Conservation (phyloP, 2,113 vertebrate genomes). For the Lichenostomus cassidix region DNA sequence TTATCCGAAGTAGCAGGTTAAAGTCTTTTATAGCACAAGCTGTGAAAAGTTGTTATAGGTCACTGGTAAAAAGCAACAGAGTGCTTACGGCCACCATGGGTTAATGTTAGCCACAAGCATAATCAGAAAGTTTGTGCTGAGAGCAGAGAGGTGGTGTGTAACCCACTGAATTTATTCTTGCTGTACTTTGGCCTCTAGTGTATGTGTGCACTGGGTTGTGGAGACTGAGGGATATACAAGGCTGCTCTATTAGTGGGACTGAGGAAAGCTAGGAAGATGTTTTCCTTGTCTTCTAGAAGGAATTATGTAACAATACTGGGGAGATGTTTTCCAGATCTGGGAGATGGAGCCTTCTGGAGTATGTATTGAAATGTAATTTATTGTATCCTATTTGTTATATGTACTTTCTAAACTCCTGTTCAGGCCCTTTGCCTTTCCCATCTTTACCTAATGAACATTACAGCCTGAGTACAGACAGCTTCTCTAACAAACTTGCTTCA, state of each 20-base stretch:
- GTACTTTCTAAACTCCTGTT: background rate
- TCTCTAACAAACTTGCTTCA: background rate
- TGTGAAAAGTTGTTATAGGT: conserved; percentile 1
- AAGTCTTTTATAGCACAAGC: background rate
- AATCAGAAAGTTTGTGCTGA: background rate
- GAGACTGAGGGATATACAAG: background rate
- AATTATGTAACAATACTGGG: background rate
- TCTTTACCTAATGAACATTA: background rate
- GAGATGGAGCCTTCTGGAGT: background rate
- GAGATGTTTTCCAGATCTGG: background rate
- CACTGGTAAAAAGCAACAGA: conserved; percentile 13
- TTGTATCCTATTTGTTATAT: background rate
- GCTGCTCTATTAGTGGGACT: background rate
- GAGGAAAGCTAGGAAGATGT: background rate
- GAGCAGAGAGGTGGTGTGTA: background rate
- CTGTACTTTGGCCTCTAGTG: conserved; percentile 2
- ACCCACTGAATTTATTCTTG: background rate
- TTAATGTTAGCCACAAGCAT: conserved; percentile 15
- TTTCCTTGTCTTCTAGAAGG: background rate
- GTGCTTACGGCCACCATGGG: background rate
- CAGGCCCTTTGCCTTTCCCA: background rate
- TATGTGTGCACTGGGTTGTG: background rate
- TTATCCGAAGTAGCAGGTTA: background rate
- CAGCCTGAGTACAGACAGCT: background rate
- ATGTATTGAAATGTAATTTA: background rate